Percentiles rank a stretch among this genome's conserved stretches.
phyloP scores from a whole-genome alignment of 53 echinoderm and acorn worm species.

The Stichopus horrens region DNA sequence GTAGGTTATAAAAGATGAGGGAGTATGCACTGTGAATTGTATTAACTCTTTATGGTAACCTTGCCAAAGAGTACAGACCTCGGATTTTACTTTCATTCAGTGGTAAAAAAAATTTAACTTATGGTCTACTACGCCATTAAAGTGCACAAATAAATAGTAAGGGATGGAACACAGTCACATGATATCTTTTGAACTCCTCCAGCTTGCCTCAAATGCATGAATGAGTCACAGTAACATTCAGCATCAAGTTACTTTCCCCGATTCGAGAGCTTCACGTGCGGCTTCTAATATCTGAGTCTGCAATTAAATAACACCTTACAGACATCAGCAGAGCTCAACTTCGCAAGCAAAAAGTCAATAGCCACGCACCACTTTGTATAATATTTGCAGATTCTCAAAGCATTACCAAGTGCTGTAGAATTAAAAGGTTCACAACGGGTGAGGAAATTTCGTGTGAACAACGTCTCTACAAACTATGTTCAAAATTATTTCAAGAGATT shows the following conservation, averaged over 20 bases:
- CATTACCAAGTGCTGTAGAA: neutral
- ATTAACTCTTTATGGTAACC: too few relatives aligned
- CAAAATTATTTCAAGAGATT: neutral
- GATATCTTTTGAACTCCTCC: neutral
- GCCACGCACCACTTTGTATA: neutral
- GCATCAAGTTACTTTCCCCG: slow-evolving; percentile 19
- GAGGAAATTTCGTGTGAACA: too few relatives aligned
- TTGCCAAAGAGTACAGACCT: too few relatives aligned
- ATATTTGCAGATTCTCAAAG: neutral
- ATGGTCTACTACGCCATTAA: too few relatives aligned
- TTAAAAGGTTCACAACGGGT: neutral
- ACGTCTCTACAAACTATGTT: too few relatives aligned
- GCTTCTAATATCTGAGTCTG: slow-evolving; percentile 5
- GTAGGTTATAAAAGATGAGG: too few relatives aligned
- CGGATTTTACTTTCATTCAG: too few relatives aligned
- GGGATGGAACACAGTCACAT: too few relatives aligned
- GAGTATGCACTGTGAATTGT: too few relatives aligned
- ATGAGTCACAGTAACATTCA: slow-evolving; percentile 33
- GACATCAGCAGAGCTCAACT: slow-evolving; percentile 26
- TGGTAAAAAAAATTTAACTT: too few relatives aligned
- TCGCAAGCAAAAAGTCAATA: slow-evolving; percentile 23
- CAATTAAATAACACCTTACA: slow-evolving; percentile 46
- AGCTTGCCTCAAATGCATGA: slow-evolving; percentile 28
- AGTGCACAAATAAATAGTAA: too few relatives aligned
- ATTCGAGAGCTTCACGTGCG: neutral